Conservation (phyloP, 2,113 vertebrate genomes). For the Sebastes schlegelii region DNA sequence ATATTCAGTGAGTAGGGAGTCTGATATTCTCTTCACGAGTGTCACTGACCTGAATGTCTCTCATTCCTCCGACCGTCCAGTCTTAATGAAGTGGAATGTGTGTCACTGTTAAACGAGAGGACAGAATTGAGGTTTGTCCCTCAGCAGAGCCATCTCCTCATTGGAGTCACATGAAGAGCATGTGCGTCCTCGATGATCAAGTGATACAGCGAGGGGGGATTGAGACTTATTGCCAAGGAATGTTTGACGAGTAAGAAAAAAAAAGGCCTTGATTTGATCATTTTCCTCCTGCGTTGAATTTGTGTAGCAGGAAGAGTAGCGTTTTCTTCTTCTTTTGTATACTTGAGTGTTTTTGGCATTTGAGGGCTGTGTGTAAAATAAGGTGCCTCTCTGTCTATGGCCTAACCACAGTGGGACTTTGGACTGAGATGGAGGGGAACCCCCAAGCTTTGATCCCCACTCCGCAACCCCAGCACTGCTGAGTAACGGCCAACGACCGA, state of each 20-base stretch:
- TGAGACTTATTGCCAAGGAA: constrained; percentile 61
- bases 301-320: constrained; percentile 34
- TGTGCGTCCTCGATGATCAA: constrained; percentile 73
- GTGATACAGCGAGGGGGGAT: constrained; percentile 70
- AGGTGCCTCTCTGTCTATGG: constrained; percentile 82
- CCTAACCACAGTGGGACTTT: constrained; percentile 78
- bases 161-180: constrained; percentile 83
- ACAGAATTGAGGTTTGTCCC: constrained; percentile 60
- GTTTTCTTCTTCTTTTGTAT: constrained; percentile 33
- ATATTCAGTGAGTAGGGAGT: constrained; percentile 23
- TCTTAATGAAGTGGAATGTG: constrained; percentile 74
- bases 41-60: constrained; percentile 64
- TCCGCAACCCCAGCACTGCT: constrained; percentile 69
- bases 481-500: constrained; percentile 73
- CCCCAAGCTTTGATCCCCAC: constrained; percentile 77
- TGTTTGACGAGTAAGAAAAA: constrained; percentile 59
- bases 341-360: constrained; percentile 70
- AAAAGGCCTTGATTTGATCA: constrained; percentile 51
- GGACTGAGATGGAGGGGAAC: constrained; percentile 78
- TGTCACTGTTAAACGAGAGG: constrained; percentile 62
- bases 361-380: constrained; percentile 73
- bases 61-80: constrained; percentile 45
- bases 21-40: constrained; percentile 34
- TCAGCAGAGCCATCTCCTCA: constrained; percentile 62
- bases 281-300: constrained; percentile 52